These are phyloP conservation scores for Porphyrio hochstetteri DNA, from an alignment of 2,113 vertebrate species.

Conservation along the genomic window DNA sequence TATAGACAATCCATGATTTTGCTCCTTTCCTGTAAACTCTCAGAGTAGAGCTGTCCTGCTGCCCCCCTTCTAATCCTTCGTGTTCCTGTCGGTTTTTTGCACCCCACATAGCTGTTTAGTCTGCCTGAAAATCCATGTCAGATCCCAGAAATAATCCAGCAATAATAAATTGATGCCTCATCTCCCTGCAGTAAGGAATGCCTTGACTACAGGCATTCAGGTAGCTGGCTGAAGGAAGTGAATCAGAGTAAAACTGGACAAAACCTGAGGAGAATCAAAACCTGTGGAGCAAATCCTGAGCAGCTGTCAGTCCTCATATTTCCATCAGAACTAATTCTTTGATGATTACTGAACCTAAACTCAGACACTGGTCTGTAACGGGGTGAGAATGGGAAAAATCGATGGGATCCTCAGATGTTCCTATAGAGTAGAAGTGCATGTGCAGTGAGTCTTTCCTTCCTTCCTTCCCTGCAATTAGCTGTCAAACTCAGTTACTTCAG, in stretches of 20 bases:
- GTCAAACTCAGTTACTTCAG: background rate
- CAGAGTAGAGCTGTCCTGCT: background rate
- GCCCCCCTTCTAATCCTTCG: background rate
- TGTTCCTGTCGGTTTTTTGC: accelerated
- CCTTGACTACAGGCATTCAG: background rate
- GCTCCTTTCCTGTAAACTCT: background rate
- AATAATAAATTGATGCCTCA: background rate
- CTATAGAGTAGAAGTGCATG: background rate
- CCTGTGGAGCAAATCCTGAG: background rate
- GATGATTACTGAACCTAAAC: background rate
- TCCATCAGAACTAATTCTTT: background rate
- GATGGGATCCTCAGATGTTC: background rate
- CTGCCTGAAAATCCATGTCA: background rate
- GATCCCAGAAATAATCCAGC: background rate
- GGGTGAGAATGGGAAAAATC: background rate
- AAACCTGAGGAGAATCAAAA: background rate
- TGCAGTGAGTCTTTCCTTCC: background rate
- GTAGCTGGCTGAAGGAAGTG: background rate
- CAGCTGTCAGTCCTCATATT: background rate
- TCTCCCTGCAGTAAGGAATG: background rate
- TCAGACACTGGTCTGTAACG: background rate
- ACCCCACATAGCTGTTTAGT: background rate
- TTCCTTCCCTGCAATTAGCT: background rate
- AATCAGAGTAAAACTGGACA: background rate
- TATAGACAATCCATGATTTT: background rate